These are phyloP conservation scores for Crocidura indochinensis DNA, from an alignment of 2,797 vertebrate genomes.

Conservation along the genomic window DNA sequence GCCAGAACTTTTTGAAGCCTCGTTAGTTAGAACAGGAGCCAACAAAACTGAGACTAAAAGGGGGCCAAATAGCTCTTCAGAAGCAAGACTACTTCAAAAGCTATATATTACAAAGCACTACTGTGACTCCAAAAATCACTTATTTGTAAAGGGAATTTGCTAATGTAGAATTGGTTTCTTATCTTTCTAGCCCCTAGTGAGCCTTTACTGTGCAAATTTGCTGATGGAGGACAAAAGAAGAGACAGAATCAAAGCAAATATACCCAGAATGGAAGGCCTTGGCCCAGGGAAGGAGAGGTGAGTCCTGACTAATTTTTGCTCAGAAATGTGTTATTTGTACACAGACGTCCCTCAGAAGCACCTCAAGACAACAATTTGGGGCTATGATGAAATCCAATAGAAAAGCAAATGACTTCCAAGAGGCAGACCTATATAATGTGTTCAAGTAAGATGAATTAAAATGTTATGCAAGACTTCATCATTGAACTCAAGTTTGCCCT, in stretches of 20 bases:
- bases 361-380: constrained; percentile 49
- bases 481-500: neutral
- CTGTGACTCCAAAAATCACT: constrained; percentile 86
- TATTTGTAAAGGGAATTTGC: constrained; percentile 84
- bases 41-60: constrained; percentile 87
- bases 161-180: constrained; percentile 90
- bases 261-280: constrained; percentile 97
- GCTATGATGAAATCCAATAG: constrained; percentile 42
- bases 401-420: constrained; percentile 48
- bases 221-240: constrained; percentile 99
- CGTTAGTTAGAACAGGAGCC: constrained; percentile 89
- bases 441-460: constrained; percentile 52
- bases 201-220: constrained; percentile 99
- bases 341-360: constrained; percentile 54
- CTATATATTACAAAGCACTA: constrained; percentile 86
- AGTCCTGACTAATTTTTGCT: constrained; percentile 85
- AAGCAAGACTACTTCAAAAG: constrained; percentile 90
- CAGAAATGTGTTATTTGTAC: constrained; percentile 69
- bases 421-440: neutral
- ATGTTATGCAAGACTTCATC: constrained; percentile 38
- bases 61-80: constrained; percentile 86
- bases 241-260: constrained; percentile 99
- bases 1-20: constrained; percentile 91
- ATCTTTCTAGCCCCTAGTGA: constrained; percentile 95
- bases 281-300: constrained; percentile 99